Evolutionary conservation across 2,797 vertebrate genomes (phyloP).

Genomic region (Peromyscus melanophrys): DNA sequence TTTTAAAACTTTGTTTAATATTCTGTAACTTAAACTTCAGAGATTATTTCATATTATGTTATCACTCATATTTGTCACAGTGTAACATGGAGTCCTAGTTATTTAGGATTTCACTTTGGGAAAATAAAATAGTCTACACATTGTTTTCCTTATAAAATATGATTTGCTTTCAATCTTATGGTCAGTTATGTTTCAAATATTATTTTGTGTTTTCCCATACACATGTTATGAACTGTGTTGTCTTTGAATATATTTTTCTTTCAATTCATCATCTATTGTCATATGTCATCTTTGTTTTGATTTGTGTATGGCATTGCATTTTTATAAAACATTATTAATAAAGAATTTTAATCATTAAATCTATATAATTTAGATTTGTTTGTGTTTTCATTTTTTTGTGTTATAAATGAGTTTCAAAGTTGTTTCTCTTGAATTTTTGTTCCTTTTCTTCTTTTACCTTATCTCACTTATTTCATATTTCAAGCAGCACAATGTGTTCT

Average conservation of each 20-base stretch:
- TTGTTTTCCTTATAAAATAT: background rate
- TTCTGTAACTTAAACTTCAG: background rate
- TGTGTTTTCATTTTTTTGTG: background rate
- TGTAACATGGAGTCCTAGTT: background rate
- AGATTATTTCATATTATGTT: background rate
- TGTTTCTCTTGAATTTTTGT: background rate
- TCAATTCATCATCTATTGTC: background rate
- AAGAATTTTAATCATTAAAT: background rate
- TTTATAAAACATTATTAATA: slow-evolving; percentile 2
- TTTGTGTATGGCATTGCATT: background rate
- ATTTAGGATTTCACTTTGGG: background rate
- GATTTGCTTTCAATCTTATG: background rate
- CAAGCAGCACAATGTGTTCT: background rate
- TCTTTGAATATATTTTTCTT: background rate
- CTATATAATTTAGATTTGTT: background rate
- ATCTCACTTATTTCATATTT: background rate
- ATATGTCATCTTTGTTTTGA: background rate
- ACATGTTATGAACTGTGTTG: background rate
- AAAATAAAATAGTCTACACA: background rate
- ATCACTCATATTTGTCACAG: background rate
- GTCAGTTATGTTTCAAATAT: background rate
- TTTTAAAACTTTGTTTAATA: background rate
- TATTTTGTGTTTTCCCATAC: slow-evolving; percentile 6
- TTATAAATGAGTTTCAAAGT: background rate
- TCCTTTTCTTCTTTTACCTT: background rate